phyloP scores from a whole-genome alignment of 2,113 vertebrate genomes.

The Macquaria australasica region DNA sequence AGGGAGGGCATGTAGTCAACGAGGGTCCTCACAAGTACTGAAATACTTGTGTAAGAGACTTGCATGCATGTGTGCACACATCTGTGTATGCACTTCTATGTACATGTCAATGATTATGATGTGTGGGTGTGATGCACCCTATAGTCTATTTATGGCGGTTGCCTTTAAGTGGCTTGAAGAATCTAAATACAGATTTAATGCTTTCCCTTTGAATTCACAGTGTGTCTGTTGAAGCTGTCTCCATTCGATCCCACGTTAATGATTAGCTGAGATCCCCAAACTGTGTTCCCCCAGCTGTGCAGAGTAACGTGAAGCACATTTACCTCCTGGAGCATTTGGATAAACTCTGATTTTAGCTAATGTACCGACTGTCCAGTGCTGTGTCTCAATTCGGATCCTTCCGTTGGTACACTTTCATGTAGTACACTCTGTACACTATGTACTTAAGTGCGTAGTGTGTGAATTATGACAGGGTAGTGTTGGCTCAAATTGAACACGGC shows the following conservation, averaged over 20 bases:
- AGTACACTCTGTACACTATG: too few relatives aligned
- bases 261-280: not conserved
- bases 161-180: constrained; percentile 59
- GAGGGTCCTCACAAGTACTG: constrained; percentile 3
- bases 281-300: not conserved
- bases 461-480: too few relatives aligned
- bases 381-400: too few relatives aligned
- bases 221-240: not conserved
- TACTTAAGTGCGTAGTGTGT: too few relatives aligned
- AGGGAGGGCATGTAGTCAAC: not conserved
- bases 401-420: too few relatives aligned
- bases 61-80: not conserved
- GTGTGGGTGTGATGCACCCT: constrained; percentile 66
- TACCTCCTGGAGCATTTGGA: too few relatives aligned
- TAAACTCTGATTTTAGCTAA: too few relatives aligned
- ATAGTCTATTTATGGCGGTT: constrained; percentile 61
- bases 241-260: constrained; percentile 6
- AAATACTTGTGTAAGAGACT: not conserved
- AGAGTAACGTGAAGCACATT: too few relatives aligned
- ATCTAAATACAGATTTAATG: constrained; percentile 54
- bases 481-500: too few relatives aligned
- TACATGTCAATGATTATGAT: constrained; percentile 38
- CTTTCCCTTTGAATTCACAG: constrained; percentile 30
- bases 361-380: too few relatives aligned
- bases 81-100: constrained; percentile 4